phyloP scores from a whole-genome alignment of 2,888 invertebrate genomes.

The Rhogogaster chlorosoma region DNA sequence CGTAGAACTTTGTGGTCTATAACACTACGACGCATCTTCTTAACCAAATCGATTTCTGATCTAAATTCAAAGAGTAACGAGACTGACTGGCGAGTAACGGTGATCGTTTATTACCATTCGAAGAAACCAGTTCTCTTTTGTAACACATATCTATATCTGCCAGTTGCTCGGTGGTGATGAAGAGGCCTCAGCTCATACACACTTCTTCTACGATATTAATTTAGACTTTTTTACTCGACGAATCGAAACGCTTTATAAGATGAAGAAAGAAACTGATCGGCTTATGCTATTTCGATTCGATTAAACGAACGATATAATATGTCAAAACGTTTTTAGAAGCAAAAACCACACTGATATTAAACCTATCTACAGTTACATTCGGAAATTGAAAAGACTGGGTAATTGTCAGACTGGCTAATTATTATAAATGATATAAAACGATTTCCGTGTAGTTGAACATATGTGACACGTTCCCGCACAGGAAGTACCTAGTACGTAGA shows the following conservation, averaged over 20 bases:
- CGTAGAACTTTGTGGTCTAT: neutral
- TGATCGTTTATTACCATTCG: slow-evolving; percentile 42
- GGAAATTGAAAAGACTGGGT: no score
- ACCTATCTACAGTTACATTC: neutral
- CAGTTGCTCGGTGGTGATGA: neutral
- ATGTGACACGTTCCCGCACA: neutral
- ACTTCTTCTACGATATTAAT: neutral
- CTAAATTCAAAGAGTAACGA: slow-evolving; percentile 34
- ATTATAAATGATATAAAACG: neutral
- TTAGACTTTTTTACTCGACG: neutral
- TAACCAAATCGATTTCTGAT: slow-evolving; percentile 37
- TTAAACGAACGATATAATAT: neutral
- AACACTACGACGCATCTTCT: slow-evolving; percentile 17
- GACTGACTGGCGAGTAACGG: slow-evolving; percentile 35
- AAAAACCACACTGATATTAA: neutral
- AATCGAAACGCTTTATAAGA: neutral
- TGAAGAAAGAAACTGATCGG: neutral
- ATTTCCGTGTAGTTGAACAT: neutral
- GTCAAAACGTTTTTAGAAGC: neutral
- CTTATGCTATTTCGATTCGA: neutral
- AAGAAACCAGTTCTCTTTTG: slow-evolving; percentile 42
- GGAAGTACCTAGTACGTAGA: neutral
- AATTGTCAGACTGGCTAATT: neutral
- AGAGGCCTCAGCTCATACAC: neutral
- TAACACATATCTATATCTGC: slow-evolving; percentile 6